Conservation (phyloP, 1,140 invertebrate genomes). For the Reticulitermes speratus region DNA sequence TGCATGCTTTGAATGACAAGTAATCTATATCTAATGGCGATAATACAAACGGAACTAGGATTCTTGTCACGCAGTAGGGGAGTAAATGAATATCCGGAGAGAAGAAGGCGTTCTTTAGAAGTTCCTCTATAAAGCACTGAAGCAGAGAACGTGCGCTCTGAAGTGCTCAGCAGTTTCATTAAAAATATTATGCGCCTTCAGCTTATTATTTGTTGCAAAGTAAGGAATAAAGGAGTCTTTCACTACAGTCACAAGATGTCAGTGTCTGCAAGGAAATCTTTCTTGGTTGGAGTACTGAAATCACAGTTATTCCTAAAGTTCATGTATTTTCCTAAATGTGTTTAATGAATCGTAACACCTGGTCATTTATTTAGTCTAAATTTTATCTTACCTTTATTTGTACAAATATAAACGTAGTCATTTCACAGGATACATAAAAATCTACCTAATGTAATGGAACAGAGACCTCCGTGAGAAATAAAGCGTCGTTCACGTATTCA, state of each 20-base stretch:
- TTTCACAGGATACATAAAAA: too few species aligned
- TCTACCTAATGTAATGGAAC: too few species aligned
- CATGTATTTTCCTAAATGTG: too few species aligned
- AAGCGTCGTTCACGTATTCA: too few species aligned
- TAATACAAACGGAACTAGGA: not conserved
- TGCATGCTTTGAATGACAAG: not conserved
- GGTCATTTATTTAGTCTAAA: not conserved
- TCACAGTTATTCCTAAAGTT: not conserved
- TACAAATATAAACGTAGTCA: not conserved
- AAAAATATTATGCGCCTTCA: not conserved
- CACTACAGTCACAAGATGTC: not conserved
- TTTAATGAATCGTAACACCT: too few species aligned
- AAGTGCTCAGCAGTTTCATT: not conserved
- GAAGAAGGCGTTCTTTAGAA: not conserved
- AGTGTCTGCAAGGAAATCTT: not conserved
- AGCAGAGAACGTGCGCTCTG: not conserved
- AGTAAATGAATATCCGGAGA: conserved; percentile 9
- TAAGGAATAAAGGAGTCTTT: not conserved
- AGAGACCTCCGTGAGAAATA: too few species aligned
- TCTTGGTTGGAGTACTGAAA: not conserved
- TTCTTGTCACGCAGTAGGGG: not conserved
- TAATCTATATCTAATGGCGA: conserved; percentile 18
- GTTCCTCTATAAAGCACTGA: not conserved
- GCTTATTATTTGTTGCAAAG: not conserved
- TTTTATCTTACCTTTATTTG: not conserved